A percentile compares a stretch with the other conserved stretches of the same genome.
Conservation (phyloP, 2,797 vertebrate species). For the Microctenopoma steveboyesi region DNA sequence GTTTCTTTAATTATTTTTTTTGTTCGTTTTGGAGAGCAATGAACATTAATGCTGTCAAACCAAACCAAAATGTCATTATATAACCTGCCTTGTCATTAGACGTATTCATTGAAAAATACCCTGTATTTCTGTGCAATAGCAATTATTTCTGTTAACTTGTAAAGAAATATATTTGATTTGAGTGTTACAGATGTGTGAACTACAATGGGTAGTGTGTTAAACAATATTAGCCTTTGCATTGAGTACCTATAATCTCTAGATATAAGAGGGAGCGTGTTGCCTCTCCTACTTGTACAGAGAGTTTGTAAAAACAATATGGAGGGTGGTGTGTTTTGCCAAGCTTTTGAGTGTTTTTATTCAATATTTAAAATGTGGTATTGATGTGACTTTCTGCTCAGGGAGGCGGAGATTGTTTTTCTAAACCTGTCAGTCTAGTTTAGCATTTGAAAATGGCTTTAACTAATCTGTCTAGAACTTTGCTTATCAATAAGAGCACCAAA, state of each 20-base stretch:
- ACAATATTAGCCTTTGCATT: slow-evolving; percentile 61
- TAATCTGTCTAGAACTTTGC: slow-evolving; percentile 49
- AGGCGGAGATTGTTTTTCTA: slow-evolving; percentile 77
- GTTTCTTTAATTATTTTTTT: neutral
- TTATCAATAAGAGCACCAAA: slow-evolving; percentile 51
- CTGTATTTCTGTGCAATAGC: slow-evolving; percentile 77
- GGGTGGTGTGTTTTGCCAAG: slow-evolving; percentile 76
- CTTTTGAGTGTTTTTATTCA: slow-evolving; percentile 78
- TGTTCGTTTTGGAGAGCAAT: slow-evolving; percentile 34
- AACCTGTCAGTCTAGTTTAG: slow-evolving; percentile 54
- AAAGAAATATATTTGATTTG: slow-evolving; percentile 63
- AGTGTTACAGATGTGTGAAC: slow-evolving; percentile 64
- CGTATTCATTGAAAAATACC: slow-evolving; percentile 47
- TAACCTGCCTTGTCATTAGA: slow-evolving; percentile 68
- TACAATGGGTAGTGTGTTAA: slow-evolving; percentile 60
- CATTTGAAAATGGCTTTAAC: slow-evolving; percentile 75
- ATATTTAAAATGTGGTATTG: slow-evolving; percentile 78
- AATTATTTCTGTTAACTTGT: slow-evolving; percentile 60
- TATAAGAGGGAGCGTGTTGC: slow-evolving; percentile 29
- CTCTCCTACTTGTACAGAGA: slow-evolving; percentile 47
- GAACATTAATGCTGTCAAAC: slow-evolving; percentile 71
- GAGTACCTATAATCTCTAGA: slow-evolving; percentile 54
- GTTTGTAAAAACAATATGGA: slow-evolving; percentile 48
- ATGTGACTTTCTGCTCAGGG: slow-evolving; percentile 81
- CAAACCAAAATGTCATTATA: slow-evolving; percentile 72